Evolutionary conservation across 2,797 vertebrate species (phyloP).

Genomic region (Valencia hispanica): DNA sequence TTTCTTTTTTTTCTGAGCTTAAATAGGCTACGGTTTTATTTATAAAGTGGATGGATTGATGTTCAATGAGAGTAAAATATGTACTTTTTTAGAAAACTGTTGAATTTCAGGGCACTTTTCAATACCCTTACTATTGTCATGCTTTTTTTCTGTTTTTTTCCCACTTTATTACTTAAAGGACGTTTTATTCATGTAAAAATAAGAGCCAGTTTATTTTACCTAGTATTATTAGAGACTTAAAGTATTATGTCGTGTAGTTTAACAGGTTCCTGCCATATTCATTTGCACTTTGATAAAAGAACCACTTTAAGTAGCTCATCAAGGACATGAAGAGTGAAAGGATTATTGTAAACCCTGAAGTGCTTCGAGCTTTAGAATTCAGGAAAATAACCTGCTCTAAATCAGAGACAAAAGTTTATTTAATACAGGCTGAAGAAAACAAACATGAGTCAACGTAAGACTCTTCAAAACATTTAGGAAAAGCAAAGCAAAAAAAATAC

Average conservation of each 20-base stretch:
- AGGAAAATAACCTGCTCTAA: background rate
- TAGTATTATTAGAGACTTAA: background rate
- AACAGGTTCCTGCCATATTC: background rate
- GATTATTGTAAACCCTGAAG: background rate
- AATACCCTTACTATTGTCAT: too few species aligned
- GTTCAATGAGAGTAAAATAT: too few species aligned
- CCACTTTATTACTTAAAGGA: too few species aligned
- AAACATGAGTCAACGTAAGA: background rate
- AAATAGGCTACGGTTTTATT: too few species aligned
- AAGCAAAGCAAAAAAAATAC: too few species aligned
- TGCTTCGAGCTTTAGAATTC: background rate
- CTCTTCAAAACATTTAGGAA: background rate
- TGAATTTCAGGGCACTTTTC: too few species aligned
- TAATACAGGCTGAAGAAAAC: background rate
- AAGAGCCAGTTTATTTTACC: too few species aligned
- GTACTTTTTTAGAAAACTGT: too few species aligned
- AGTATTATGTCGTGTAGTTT: background rate
- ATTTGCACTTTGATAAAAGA: background rate
- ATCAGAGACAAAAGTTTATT: background rate
- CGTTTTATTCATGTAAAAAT: too few species aligned
- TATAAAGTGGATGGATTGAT: too few species aligned
- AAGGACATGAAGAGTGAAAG: background rate
- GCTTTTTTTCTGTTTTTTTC: too few species aligned
- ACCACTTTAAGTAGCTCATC: background rate
- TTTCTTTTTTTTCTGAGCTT: too few species aligned